Conservation (phyloP, 2,888 invertebrate genomes). For the Coelopa pilipes region DNA sequence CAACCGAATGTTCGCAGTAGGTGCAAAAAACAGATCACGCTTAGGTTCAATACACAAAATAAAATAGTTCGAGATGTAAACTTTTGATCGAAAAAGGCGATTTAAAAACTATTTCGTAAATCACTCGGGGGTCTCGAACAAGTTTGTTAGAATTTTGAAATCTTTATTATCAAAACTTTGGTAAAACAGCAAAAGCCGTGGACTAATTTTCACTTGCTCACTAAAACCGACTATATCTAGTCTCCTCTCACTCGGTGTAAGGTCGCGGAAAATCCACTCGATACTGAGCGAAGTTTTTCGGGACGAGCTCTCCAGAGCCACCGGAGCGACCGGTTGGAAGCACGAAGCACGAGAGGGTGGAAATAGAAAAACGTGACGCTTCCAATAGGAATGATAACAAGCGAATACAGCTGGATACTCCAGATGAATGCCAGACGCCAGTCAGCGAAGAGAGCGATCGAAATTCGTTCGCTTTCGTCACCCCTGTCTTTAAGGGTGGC, state of each 20-base stretch:
- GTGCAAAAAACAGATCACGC: neutral
- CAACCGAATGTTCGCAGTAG: neutral
- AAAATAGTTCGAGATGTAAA: neutral
- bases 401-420: too few relatives aligned
- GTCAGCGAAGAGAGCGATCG: too few relatives aligned
- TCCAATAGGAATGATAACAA: neutral
- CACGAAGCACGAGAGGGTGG: neutral
- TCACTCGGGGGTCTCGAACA: too few relatives aligned
- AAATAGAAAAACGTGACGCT: neutral
- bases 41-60: neutral
- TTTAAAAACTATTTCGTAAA: neutral
- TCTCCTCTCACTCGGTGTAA: neutral
- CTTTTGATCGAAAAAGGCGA: neutral
- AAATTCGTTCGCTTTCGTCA: too few relatives aligned
- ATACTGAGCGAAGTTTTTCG: slow-evolving; percentile 14
- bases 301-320: slow-evolving; percentile 11
- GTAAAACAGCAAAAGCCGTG: neutral
- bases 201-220: neutral
- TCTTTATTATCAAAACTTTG: neutral
- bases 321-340: neutral
- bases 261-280: slow-evolving; percentile 14
- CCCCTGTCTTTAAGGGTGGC: neutral
- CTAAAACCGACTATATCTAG: neutral
- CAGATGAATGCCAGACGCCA: too few relatives aligned
- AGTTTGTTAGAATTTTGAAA: neutral